Conservation (phyloP, 2,113 vertebrate species). For the Ramphastos sulfuratus region DNA sequence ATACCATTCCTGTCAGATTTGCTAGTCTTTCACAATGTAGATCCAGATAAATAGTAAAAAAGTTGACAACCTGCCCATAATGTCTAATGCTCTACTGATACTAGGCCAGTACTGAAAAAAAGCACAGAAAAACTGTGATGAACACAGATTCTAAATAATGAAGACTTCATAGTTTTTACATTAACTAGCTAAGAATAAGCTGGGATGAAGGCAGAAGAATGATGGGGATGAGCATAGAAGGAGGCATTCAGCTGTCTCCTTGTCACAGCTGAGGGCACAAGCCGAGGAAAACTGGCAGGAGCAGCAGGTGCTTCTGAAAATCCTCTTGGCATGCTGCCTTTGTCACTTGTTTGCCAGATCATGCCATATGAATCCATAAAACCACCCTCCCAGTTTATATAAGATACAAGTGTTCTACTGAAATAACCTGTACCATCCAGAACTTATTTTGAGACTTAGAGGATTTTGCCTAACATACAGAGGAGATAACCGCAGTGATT, state of each 20-base stretch:
- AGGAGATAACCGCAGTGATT: not conserved
- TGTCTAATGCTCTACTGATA: not conserved
- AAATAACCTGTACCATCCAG: not conserved
- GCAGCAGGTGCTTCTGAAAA: slow-evolving; percentile 10
- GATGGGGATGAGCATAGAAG: not conserved
- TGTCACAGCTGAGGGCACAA: slow-evolving; percentile 1
- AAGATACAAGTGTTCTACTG: not conserved
- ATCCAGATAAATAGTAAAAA: not conserved
- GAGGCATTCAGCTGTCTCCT: not conserved
- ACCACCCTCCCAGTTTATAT: not conserved
- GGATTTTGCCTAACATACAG: not conserved
- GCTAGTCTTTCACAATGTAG: not conserved
- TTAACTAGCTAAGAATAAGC: not conserved
- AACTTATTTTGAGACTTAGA: not conserved
- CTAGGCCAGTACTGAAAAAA: not conserved
- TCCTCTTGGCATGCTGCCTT: not conserved
- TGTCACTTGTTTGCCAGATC: not conserved
- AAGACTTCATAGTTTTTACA: not conserved
- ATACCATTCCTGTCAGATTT: not conserved
- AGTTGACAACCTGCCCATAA: not conserved
- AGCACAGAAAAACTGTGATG: not conserved
- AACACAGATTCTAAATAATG: rapidly evolving
- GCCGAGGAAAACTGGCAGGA: not conserved
- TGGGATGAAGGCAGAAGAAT: not conserved
- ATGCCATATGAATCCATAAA: not conserved